Evolutionary conservation across 1,140 invertebrate species (phyloP), one percentile per base, ranked within the genome.

Genomic region (Nylanderia fulva): DNA sequence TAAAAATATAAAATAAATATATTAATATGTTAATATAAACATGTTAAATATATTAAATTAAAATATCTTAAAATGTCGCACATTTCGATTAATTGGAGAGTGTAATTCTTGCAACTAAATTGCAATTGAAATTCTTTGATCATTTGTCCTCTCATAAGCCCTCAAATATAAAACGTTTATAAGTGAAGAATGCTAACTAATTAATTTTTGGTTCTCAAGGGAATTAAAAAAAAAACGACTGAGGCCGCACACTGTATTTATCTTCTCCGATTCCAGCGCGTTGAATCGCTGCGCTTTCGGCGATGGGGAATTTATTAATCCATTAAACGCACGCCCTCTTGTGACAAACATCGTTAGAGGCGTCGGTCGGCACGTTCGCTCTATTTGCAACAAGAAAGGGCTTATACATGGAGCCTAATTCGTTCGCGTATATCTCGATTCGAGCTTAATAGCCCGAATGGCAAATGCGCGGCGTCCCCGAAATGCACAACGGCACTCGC

Each of bases 401-500:
- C 77, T 82, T 71, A 36, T 27, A 54, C 33, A n/a, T n/a, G n/a
- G 8, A 77, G 61, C n/a, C 58, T 63, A 63, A 86, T 86, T 64
- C 84, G 66, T 79, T 13, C 13, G 24, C 36, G 68, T 84, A 39
- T 72, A 39, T 72, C 69, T 61, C 85, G 74, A 85, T 87, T 83
- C 36, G 71, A 77, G 88, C 36, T 87, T 90, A 90, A 86, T 89
- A 82, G 85, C 24, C 39, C 69, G 84, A 76, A 79, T 29, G 39
- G 74, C 39, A 29, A 39, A 27, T 42, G n/a, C 24, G 48, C n/a
- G n/a, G n/a, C n/a, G 15, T 15, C 27, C 69, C 72, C 64, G n/a
- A 89, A 90, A 85, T 89, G 88, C 77, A 80, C 88, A 90, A 72
- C 86, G 45, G 24, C 82, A 64, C 36, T 21, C 18, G 4, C 21